These are phyloP conservation scores for Synergus umbraculus DNA, from an alignment of 2,888 invertebrate genomes.

Conservation along the genomic window DNA sequence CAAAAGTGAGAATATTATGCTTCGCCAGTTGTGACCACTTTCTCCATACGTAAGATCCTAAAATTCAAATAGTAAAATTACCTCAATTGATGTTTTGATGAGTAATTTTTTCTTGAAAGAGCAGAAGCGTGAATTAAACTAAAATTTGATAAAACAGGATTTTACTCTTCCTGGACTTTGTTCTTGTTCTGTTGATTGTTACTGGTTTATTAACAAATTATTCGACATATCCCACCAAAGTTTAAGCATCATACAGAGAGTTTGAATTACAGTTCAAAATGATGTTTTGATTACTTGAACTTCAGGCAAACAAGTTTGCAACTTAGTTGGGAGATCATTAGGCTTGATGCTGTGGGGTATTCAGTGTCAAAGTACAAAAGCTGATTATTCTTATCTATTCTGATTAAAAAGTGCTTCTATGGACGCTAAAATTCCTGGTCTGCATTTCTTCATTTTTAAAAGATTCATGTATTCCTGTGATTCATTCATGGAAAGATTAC, in stretches of 20 bases:
- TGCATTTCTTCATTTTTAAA: too few relatives aligned
- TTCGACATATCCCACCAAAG: background rate
- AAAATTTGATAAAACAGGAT: too few relatives aligned
- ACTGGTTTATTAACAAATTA: background rate
- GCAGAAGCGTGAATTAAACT: background rate
- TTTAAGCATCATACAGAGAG: background rate
- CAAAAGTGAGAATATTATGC: constrained; percentile 90
- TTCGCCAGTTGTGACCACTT: constrained; percentile 93
- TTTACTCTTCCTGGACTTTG: too few relatives aligned
- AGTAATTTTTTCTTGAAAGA: background rate
- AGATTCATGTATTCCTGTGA: too few relatives aligned
- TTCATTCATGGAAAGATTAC: background rate
- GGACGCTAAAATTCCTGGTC: too few relatives aligned
- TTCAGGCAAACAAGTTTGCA: background rate
- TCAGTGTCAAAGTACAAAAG: background rate
- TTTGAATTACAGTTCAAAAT: background rate
- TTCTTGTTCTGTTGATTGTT: background rate
- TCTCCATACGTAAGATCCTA: constrained; percentile 88
- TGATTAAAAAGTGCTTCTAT: too few relatives aligned
- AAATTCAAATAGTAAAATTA: constrained; percentile 59
- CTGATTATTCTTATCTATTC: background rate
- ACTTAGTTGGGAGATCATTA: background rate
- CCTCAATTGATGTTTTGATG: too few relatives aligned
- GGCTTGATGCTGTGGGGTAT: background rate
- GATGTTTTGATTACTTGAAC: background rate